Evolutionary conservation across 1,140 invertebrate genomes (phyloP).

Genomic region (Aphaenogaster ashmeadi): DNA sequence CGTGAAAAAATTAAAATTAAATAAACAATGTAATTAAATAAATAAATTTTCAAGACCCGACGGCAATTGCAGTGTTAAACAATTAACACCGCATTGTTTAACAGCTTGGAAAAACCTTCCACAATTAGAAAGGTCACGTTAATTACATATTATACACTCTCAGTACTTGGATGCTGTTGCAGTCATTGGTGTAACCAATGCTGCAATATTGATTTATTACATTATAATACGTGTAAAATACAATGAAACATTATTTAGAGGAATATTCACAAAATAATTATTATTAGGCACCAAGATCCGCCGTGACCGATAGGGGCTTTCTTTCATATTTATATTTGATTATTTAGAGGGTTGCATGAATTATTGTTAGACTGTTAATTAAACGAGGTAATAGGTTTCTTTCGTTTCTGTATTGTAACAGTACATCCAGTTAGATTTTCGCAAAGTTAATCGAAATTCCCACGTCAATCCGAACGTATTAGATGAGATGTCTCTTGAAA

Average conservation of each 20-base stretch:
- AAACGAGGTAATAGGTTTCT: neutral
- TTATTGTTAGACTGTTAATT: neutral
- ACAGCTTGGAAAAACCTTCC: neutral
- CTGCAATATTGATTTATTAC: neutral
- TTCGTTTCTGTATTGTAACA: neutral
- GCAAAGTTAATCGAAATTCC: slow-evolving; percentile 23
- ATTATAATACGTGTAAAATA: neutral
- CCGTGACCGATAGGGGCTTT: too few relatives aligned
- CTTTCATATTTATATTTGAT: too few relatives aligned
- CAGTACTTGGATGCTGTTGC: neutral
- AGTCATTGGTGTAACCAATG: neutral
- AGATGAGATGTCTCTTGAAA: neutral
- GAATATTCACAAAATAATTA: too few relatives aligned
- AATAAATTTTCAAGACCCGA: neutral
- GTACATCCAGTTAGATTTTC: neutral
- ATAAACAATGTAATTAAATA: too few relatives aligned
- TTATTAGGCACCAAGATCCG: too few relatives aligned
- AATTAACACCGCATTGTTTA: neutral
- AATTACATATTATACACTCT: neutral
- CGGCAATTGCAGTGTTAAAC: neutral
- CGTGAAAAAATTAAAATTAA: neutral
- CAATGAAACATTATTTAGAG: neutral
- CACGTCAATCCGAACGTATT: neutral
- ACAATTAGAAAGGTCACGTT: slow-evolving; percentile 26
- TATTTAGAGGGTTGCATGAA: neutral